A percentile compares a stretch with the other conserved stretches of the same genome.
These are phyloP conservation scores for Artemisiospiza belli DNA, from an alignment of 2,113 vertebrate genomes.

Conservation along the genomic window DNA sequence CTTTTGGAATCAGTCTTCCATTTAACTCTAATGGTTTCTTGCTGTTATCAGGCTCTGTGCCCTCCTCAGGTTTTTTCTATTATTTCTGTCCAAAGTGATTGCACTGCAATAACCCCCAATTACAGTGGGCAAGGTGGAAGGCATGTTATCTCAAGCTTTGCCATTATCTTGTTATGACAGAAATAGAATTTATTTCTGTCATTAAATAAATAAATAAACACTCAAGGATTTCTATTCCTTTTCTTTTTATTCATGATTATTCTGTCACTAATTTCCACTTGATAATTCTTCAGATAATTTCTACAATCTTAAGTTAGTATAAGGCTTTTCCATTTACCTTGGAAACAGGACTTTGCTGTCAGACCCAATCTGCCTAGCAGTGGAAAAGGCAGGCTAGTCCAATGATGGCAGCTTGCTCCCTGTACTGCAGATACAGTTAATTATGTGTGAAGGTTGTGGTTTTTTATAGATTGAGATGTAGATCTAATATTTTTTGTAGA, in stretches of 20 bases:
- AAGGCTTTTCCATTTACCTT: background rate
- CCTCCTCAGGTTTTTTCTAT: background rate
- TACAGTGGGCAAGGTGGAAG: background rate
- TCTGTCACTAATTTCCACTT: background rate
- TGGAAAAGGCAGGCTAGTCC: background rate
- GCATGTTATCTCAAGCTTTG: background rate
- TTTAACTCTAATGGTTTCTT: background rate
- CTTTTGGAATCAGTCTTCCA: background rate
- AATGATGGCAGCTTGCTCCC: background rate
- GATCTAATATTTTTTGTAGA: background rate
- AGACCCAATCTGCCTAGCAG: background rate
- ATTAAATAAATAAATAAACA: background rate
- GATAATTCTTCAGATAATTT: background rate
- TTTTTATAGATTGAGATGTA: background rate
- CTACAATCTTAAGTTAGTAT: background rate
- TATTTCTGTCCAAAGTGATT: background rate
- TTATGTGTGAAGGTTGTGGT: background rate
- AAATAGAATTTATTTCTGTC: background rate
- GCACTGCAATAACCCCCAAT: background rate
- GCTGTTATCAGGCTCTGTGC: background rate
- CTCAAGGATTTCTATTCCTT: background rate
- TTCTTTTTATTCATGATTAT: background rate
- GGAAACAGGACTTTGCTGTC: background rate
- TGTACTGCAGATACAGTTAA: background rate
- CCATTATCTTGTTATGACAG: background rate